These are phyloP conservation scores for Macrocentrus cingulum DNA, from an alignment of 1,140 invertebrate genomes.

Conservation along the genomic window DNA sequence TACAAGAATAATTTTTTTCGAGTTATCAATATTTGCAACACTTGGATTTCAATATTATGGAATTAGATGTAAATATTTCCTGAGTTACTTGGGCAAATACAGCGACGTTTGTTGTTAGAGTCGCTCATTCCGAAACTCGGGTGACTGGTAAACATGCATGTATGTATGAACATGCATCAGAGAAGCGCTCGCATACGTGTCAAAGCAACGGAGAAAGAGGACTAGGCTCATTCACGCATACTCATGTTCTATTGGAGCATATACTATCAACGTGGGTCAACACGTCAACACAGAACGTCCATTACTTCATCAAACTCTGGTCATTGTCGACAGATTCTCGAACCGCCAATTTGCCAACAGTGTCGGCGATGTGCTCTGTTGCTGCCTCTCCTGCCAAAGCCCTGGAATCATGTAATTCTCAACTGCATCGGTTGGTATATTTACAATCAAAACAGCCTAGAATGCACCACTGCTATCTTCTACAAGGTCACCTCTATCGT, in stretches of 20 bases:
- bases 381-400: not conserved
- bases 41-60: too few relatives aligned
- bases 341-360: conserved; percentile 53
- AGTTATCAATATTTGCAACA: too few relatives aligned
- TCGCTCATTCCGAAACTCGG: not conserved
- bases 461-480: too few relatives aligned
- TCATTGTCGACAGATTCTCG: conserved; percentile 48
- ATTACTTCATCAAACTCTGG: conserved; percentile 55
- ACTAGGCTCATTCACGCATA: conserved; percentile 2
- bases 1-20: too few relatives aligned
- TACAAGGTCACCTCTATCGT: too few relatives aligned
- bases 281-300: conserved; percentile 53
- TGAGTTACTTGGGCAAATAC: too few relatives aligned
- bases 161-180: not conserved
- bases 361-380: conserved; percentile 24
- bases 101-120: too few relatives aligned
- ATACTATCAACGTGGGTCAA: conserved; percentile 39
- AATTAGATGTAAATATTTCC: too few relatives aligned
- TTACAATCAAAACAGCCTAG: too few relatives aligned
- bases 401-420: too few relatives aligned
- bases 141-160: not conserved
- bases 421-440: not conserved
- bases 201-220: not conserved
- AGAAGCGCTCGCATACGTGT: not conserved
- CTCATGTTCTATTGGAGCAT: not conserved